Evolutionary conservation across 30 jellyfish, hydroid and myxozoan species (phyloP).

Genomic region (Catostylus mosaicus): DNA sequence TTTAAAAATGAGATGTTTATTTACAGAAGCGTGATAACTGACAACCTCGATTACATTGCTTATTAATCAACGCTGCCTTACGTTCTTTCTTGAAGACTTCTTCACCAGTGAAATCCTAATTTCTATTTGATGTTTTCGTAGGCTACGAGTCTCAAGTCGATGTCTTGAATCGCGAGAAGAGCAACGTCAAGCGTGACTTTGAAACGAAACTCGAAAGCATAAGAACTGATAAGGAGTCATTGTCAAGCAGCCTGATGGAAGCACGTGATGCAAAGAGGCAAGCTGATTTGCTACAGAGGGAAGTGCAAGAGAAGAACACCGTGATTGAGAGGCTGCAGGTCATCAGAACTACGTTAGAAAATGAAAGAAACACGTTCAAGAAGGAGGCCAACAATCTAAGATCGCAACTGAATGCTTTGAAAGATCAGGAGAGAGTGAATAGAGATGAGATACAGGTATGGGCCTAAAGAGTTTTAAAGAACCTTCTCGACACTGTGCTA

Average conservation of each 20-base stretch:
- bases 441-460: conserved; percentile 77
- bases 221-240: conserved; percentile 79
- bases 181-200: conserved; percentile 75
- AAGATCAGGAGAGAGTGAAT: conserved; percentile 62
- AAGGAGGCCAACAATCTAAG: conserved; percentile 69
- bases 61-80: neutral
- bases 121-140: too few species aligned
- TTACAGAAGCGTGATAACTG: too few species aligned
- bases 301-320: conserved; percentile 90
- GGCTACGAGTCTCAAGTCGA: conserved; percentile 81
- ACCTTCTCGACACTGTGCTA: too few species aligned
- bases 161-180: conserved; percentile 71
- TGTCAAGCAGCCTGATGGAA: conserved; percentile 60
- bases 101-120: too few species aligned
- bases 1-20: too few species aligned
- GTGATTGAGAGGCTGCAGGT: conserved; percentile 87
- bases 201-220: conserved; percentile 77
- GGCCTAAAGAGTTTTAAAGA: too few species aligned
- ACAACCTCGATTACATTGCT: too few species aligned
- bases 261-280: conserved; percentile 71
- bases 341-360: conserved; percentile 79
- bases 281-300: conserved; percentile 78
- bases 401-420: conserved; percentile 57
- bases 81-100: neutral
- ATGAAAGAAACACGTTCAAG: conserved; percentile 85